Evolutionary conservation across 53 echinoderm and acorn worm species (phyloP).

Genomic region (Henricia sp.): DNA sequence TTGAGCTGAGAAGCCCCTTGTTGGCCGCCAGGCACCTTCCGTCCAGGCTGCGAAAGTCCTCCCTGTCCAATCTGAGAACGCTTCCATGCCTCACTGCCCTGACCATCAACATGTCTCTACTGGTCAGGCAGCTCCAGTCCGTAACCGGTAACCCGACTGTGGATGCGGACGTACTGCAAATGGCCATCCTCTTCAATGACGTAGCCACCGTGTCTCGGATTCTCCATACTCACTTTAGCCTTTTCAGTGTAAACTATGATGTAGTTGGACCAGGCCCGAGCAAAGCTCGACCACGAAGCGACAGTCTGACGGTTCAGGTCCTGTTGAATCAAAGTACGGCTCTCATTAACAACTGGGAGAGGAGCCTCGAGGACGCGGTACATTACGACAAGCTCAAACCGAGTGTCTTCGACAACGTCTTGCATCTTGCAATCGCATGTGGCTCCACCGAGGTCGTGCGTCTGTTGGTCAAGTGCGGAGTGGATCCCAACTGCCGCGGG

Average conservation of each 20-base stretch:
- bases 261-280: constrained; percentile 18
- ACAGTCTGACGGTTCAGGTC: constrained; percentile 82
- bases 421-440: constrained; percentile 81
- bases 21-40: constrained; percentile 33
- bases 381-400: constrained; percentile 43
- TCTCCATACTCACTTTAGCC: constrained; percentile 63
- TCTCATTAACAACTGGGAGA: constrained; percentile 75
- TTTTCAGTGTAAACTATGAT: constrained; percentile 62
- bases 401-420: constrained; percentile 69
- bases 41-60: constrained; percentile 45
- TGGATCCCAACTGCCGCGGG: constrained; percentile 74
- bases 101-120: constrained; percentile 89
- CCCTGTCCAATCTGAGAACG: constrained; percentile 74
- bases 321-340: constrained; percentile 82
- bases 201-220: constrained; percentile 79
- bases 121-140: constrained; percentile 76
- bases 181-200: constrained; percentile 82
- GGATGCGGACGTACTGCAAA: constrained; percentile 70
- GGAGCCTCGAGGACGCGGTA: constrained; percentile 57
- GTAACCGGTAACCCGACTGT: constrained; percentile 67
- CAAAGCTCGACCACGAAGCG: constrained; percentile 64
- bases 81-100: constrained; percentile 82
- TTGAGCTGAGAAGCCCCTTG: constrained; percentile 44
- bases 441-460: constrained; percentile 88
- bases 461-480: constrained; percentile 77